Conservation (phyloP, 2,113 vertebrate genomes). For the Tiliqua scincoides region DNA sequence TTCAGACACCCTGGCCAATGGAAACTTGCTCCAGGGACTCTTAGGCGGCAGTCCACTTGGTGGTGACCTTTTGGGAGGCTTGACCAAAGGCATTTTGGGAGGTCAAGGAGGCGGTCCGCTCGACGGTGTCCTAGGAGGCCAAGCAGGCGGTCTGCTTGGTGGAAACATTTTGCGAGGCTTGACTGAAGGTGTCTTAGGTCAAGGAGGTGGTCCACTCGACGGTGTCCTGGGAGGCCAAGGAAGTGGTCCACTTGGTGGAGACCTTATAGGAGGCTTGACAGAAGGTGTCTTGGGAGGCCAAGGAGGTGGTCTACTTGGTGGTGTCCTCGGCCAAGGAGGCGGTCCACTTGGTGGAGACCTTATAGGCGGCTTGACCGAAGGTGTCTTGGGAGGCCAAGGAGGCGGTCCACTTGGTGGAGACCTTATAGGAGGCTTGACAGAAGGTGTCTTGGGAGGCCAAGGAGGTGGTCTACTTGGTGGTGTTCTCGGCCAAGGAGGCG, state of each 20-base stretch:
- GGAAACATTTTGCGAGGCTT: neutral
- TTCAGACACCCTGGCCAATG: constrained; percentile 22
- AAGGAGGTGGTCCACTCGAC: neutral
- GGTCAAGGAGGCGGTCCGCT: neutral
- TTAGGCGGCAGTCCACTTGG: neutral
- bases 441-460: neutral
- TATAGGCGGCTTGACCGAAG: too few relatives aligned
- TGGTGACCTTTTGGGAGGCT: neutral
- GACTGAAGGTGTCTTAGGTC: neutral
- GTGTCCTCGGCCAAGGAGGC: neutral
- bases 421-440: too few relatives aligned
- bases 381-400: too few relatives aligned
- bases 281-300: neutral
- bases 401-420: constrained; percentile 12
- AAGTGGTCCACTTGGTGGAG: neutral
- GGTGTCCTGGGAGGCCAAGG: neutral
- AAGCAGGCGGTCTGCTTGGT: neutral
- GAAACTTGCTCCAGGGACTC: constrained; percentile 37
- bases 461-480: neutral
- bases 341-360: neutral
- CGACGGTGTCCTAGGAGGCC: neutral
- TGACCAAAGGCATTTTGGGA: neutral
- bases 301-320: neutral
- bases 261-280: too few relatives aligned
- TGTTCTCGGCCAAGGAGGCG: neutral